phyloP scores from a whole-genome alignment of 2,888 invertebrate species.

The Cremastinae sp. region DNA sequence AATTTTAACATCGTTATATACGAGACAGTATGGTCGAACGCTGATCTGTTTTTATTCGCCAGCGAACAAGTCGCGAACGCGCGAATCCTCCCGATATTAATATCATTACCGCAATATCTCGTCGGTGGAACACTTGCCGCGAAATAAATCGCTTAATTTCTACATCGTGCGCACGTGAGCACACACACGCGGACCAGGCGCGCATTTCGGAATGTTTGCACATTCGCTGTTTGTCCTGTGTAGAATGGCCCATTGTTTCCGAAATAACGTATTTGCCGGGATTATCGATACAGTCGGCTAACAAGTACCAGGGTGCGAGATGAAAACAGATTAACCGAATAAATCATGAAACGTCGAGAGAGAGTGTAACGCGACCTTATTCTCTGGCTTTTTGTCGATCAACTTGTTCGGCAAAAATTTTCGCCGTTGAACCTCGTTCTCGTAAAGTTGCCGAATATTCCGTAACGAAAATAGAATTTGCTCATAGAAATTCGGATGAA shows the following conservation, averaged over 20 bases:
- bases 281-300: conserved; percentile 11
- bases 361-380: background rate
- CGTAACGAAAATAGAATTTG: background rate
- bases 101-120: conserved; percentile 32
- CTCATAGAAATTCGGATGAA: conserved; percentile 5
- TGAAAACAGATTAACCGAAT: conserved; percentile 21
- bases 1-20: conserved; percentile 11
- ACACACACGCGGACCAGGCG: background rate
- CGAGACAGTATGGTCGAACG: background rate
- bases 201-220: background rate
- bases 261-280: conserved; percentile 21
- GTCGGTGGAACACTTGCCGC: conserved; percentile 21
- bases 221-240: conserved; percentile 3
- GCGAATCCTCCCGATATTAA: conserved; percentile 10
- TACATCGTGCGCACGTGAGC: background rate
- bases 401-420: conserved; percentile 15
- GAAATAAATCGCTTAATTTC: conserved; percentile 37
- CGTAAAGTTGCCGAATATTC: background rate
- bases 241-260: conserved; percentile 17
- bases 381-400: background rate
- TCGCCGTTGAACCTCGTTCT: background rate
- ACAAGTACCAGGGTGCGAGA: conserved; percentile 11
- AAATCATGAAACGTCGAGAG: conserved; percentile 22
- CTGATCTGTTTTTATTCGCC: conserved; percentile 28
- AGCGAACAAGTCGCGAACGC: conserved; percentile 14